Base-by-base conservation (phyloP, 2,888 invertebrate genomes). In the Tetropium fuscum region DNA sequence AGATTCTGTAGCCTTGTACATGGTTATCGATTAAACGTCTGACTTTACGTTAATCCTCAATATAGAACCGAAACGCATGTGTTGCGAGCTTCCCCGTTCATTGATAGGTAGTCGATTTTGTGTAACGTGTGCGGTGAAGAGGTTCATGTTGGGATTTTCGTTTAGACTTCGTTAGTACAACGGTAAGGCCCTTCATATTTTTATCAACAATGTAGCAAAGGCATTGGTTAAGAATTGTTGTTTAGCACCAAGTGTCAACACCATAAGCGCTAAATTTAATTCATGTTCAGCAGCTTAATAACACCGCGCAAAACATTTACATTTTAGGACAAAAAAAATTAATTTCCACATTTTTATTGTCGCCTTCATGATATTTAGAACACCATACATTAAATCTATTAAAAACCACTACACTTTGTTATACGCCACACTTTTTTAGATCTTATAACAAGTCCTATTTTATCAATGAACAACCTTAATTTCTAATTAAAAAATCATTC, bases 21-120 rank as follows among this genome's bases (percentile, higher is more conserved):
- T 30, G n/a, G 30, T 7, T 5, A 13, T 11, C 5, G 20, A 5
- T 44, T 15, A 0, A 5, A 48, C 30, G 38, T 18, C 19, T 19
- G 7, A 27, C 8, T 22, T 19, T 7, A 32, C 53, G 40, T 8
- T 6, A 53, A 30, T 13, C 38, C 41, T 27, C 8, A 10, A 18
- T 53, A 53, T 53, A 53, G 53, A 53, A 40, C 16, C 40, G 3
- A 40, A 43, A 53, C 53, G 53, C 53, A 53, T 53, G 53, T 53
- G 16, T 53, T 48, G 22, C 22, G 38, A 48, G 38, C 36, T n/a
- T n/a, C n/a, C n/a, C n/a, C n/a, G n/a, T n/a, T 25, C 22, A 8
- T 15, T 20, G 27, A 53, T 53, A 53, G 41, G 53, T 11, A 32
- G 53, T 41, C 30, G 53, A 53, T 53, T 41, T 41, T 13, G 25